These are phyloP conservation scores for Agriopis leucophaearia DNA, from an alignment of 2,888 invertebrate genomes.

Conservation along the genomic window DNA sequence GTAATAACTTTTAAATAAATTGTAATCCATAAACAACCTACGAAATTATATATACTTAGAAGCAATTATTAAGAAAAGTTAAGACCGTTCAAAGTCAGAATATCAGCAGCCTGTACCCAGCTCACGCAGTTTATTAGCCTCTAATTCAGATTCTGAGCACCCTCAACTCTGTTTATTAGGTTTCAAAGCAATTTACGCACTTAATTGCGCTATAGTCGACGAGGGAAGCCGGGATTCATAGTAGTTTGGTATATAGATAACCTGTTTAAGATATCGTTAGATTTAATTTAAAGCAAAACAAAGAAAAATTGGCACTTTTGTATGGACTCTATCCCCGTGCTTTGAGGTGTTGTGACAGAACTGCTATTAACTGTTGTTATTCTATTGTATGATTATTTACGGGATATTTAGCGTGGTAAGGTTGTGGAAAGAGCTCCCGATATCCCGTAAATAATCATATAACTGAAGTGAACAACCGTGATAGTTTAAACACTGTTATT, in stretches of 20 bases:
- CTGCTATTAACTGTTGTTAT: too few relatives aligned
- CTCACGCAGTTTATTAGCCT: slow-evolving; percentile 37
- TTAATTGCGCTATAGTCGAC: slow-evolving; percentile 51
- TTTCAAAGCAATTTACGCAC: slow-evolving; percentile 62
- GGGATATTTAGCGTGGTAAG: too few relatives aligned
- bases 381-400: too few relatives aligned
- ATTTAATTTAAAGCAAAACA: too few relatives aligned
- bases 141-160: slow-evolving; percentile 24
- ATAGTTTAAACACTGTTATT: too few relatives aligned
- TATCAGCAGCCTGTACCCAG: slow-evolving; percentile 15
- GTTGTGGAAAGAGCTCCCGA: too few relatives aligned
- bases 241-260: slow-evolving; percentile 16
- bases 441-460: too few relatives aligned
- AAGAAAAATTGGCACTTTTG: too few relatives aligned
- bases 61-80: slow-evolving; percentile 20
- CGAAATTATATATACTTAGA: neutral
- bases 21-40: neutral
- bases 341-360: too few relatives aligned
- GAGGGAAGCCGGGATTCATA: slow-evolving; percentile 18
- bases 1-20: too few relatives aligned
- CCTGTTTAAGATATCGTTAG: neutral
- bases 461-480: too few relatives aligned
- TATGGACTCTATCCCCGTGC: too few relatives aligned
- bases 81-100: slow-evolving; percentile 13
- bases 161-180: slow-evolving; percentile 54